Conservation (phyloP, 1,140 invertebrate species). For the Fopius arisanus region DNA sequence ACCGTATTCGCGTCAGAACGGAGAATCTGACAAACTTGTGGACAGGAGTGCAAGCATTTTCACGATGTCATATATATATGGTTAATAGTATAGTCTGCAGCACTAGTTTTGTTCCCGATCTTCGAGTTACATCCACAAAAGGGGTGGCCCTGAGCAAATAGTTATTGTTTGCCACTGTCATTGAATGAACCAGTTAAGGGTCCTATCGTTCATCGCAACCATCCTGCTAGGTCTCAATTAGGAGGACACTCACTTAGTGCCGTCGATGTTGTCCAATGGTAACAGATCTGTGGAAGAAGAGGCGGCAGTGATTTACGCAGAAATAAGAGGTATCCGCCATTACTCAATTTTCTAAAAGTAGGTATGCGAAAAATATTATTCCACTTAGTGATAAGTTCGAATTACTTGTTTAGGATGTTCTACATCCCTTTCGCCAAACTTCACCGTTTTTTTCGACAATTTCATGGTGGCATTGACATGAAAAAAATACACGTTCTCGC, state of each 20-base stretch:
- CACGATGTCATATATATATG: neutral
- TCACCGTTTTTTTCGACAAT: no score
- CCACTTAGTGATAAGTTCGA: no score
- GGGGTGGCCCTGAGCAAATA: conserved; percentile 61
- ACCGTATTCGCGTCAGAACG: neutral
- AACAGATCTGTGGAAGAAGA: no score
- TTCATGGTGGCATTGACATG: no score
- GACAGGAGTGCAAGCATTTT: neutral
- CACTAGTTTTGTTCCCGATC: conserved; percentile 36
- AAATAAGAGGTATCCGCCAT: no score
- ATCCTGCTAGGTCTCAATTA: conserved; percentile 52
- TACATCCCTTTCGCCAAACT: no score
- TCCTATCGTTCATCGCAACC: conserved; percentile 33
- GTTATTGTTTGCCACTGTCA: conserved; percentile 55
- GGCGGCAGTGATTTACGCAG: no score
- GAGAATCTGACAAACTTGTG: neutral
- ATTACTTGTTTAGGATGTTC: no score
- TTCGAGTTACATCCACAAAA: conserved; percentile 56
- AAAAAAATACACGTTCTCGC: no score
- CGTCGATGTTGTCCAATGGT: conserved; percentile 42
- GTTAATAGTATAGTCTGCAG: conserved; percentile 27
- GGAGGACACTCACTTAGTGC: conserved; percentile 53
- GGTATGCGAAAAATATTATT: no score
- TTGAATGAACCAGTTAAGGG: conserved; percentile 25
- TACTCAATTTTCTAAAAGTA: no score